These are phyloP conservation scores for Otolemur garnettii DNA, from an alignment of 2,113 vertebrate genomes.

Conservation along the genomic window DNA sequence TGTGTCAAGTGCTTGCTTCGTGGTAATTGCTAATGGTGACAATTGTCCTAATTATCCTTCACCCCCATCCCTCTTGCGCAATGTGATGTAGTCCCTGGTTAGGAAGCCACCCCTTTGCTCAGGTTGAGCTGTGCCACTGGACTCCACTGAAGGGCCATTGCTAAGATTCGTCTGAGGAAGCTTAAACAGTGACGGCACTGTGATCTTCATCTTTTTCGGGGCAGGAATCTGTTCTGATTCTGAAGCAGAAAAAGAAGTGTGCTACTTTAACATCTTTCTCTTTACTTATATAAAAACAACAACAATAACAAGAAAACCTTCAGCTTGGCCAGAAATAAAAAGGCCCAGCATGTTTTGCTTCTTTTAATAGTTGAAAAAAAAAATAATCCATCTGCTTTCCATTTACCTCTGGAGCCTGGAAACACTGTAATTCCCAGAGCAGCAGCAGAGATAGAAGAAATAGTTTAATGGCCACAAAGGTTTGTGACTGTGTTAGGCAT, in stretches of 20 bases:
- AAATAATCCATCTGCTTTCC: slow-evolving; percentile 51
- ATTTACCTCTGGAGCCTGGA: not conserved
- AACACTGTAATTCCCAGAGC: not conserved
- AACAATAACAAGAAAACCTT: not conserved
- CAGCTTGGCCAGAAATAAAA: slow-evolving; percentile 30
- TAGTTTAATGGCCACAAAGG: not conserved
- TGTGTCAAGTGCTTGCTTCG: not conserved
- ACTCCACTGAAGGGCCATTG: not conserved
- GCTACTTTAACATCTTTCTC: not conserved
- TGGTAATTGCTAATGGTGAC: not conserved
- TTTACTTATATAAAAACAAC: not conserved
- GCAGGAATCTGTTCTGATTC: not conserved
- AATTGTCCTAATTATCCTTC: not conserved
- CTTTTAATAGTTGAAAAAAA: slow-evolving; percentile 41
- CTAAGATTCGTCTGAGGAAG: not conserved
- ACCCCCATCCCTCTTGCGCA: accelerated
- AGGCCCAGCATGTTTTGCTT: not conserved
- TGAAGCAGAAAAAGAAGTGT: not conserved
- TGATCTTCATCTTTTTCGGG: not conserved
- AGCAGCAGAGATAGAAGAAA: not conserved
- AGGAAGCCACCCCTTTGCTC: not conserved
- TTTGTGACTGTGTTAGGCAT: not conserved
- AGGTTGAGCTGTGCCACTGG: not conserved
- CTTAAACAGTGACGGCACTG: not conserved
- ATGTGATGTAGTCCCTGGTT: not conserved